A percentile compares a stretch with the other conserved stretches of the same genome.
Evolutionary conservation across 2,888 invertebrate genomes (phyloP).

Genomic region (Nowickia ferox): DNA sequence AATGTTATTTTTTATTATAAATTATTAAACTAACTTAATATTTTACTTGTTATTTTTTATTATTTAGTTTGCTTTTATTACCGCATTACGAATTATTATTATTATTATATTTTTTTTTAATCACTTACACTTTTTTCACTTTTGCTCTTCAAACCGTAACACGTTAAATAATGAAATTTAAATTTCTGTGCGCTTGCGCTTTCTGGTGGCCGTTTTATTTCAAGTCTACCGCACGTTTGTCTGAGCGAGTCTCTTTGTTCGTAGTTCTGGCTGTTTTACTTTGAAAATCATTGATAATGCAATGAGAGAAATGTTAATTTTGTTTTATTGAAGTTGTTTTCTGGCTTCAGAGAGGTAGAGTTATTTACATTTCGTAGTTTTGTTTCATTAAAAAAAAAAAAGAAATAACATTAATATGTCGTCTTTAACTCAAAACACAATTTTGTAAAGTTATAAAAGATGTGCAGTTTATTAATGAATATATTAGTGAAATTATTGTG

Average conservation of each 20-base stretch:
- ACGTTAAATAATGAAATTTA: constrained; percentile 39
- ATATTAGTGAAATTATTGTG: background rate
- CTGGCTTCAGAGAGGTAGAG: constrained; percentile 44
- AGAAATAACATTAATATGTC: background rate
- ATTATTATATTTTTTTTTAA: constrained; percentile 6
- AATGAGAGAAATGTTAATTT: constrained; percentile 66
- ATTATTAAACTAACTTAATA: constrained; percentile 20
- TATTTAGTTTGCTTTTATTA: constrained; percentile 33
- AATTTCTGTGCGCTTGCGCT: constrained; percentile 60
- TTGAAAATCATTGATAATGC: constrained; percentile 32
- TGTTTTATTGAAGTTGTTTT: constrained; percentile 24
- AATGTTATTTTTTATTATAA: constrained; percentile 19
- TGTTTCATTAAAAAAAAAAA: background rate
- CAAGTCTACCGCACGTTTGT: constrained; percentile 64
- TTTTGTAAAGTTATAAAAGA: constrained; percentile 30
- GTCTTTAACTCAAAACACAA: constrained; percentile 38
- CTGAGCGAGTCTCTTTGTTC: constrained; percentile 50
- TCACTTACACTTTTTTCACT: constrained; percentile 67
- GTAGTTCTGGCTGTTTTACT: constrained; percentile 64
- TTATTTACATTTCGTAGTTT: background rate
- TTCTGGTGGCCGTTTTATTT: constrained; percentile 61
- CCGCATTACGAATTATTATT: constrained; percentile 12
- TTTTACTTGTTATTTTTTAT: constrained; percentile 31
- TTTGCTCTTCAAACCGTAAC: constrained; percentile 60
- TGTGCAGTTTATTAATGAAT: background rate